Conservation (phyloP, 2,888 invertebrate species). For the Ochropleura leucogaster region DNA sequence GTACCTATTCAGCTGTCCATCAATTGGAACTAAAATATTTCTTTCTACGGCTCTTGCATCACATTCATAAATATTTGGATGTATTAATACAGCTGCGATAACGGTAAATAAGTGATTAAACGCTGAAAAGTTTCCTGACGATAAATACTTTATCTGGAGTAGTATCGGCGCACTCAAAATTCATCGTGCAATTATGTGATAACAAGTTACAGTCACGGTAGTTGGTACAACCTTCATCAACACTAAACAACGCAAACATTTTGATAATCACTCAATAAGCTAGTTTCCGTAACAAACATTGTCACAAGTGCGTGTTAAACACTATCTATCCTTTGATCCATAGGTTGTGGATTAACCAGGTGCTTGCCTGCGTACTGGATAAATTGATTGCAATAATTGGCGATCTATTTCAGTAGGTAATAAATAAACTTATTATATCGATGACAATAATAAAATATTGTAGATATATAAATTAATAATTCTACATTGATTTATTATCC, state of each 20-base stretch:
- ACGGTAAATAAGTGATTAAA: constrained; percentile 66
- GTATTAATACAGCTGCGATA: constrained; percentile 50
- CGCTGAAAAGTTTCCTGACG: constrained; percentile 72
- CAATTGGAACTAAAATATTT: constrained; percentile 37
- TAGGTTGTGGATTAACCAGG: constrained; percentile 17
- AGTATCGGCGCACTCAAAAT: constrained; percentile 71
- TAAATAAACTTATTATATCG: constrained; percentile 12
- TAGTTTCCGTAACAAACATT: constrained; percentile 31
- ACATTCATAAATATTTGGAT: constrained; percentile 39
- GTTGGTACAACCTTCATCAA: constrained; percentile 74
- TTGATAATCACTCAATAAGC: constrained; percentile 50
- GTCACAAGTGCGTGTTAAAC: constrained; percentile 7
- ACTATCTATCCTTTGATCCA: constrained; percentile 12
- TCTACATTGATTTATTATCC: constrained; percentile 21
- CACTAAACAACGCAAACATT: constrained; percentile 50
- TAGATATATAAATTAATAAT: constrained; percentile 26
- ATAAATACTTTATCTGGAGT: constrained; percentile 77
- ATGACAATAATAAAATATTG: constrained; percentile 32
- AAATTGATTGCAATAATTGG: constrained; percentile 41
- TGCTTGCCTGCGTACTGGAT: background rate
- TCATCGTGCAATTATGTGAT: constrained; percentile 78
- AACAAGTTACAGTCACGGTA: constrained; percentile 75
- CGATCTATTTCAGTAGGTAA: constrained; percentile 15
- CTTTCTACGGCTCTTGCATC: constrained; percentile 31
- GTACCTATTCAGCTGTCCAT: constrained; percentile 16